Conservation (phyloP, 2,888 invertebrate species). For the Sussaba pulchella region DNA sequence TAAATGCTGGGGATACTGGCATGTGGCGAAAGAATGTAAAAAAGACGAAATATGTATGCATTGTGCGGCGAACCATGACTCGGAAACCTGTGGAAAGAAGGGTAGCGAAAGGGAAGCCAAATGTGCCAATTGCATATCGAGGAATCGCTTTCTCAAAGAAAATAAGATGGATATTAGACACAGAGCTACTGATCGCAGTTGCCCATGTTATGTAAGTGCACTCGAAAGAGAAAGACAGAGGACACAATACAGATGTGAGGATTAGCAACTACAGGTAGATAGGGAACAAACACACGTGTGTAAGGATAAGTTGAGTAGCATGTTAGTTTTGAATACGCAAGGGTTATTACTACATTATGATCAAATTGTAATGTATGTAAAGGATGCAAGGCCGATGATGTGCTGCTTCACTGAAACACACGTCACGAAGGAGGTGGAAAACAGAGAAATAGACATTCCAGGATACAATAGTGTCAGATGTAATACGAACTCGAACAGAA, state of each 20-base stretch:
- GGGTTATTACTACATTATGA: not conserved
- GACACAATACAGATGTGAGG: not conserved
- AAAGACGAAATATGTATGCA: not conserved
- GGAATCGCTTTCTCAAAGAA: too few relatives aligned
- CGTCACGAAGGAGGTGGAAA: not conserved
- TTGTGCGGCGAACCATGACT: not conserved
- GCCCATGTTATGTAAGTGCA: too few relatives aligned
- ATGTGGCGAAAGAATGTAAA: slow-evolving; percentile 21
- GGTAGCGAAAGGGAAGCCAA: not conserved
- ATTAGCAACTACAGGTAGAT: slow-evolving; percentile 4
- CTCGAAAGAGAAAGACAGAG: too few relatives aligned
- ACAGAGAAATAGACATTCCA: not conserved
- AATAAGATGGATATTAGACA: too few relatives aligned
- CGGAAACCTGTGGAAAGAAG: too few relatives aligned
- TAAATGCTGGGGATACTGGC: slow-evolving; percentile 6
- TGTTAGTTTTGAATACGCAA: not conserved
- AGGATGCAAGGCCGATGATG: not conserved
- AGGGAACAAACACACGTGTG: not conserved
- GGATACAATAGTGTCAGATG: slow-evolving; percentile 12
- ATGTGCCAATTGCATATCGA: not conserved
- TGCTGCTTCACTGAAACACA: slow-evolving; percentile 14
- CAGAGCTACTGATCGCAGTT: too few relatives aligned
- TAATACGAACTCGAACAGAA: not conserved
- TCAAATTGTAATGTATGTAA: not conserved
- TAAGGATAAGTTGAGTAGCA: not conserved